Evolutionary conservation across 2,797 vertebrate species (phyloP).

Genomic region (Gallinago nigripennis): DNA sequence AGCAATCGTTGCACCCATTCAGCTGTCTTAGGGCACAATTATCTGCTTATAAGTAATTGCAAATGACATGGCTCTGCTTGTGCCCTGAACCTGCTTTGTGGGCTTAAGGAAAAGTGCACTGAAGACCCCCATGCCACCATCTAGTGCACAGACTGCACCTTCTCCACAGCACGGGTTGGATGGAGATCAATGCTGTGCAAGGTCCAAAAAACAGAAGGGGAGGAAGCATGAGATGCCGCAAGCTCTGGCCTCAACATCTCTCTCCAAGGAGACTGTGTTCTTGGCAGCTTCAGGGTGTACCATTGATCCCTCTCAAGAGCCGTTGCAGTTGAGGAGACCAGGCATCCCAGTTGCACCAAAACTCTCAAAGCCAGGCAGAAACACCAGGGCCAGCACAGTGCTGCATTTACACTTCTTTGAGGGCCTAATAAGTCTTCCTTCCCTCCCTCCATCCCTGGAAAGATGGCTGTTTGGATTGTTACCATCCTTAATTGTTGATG

Average conservation of each 20-base stretch:
- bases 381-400: background rate
- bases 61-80: background rate
- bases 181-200: background rate
- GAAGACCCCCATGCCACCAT: background rate
- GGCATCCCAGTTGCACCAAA: background rate
- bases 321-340: background rate
- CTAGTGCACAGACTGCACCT: background rate
- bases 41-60: background rate
- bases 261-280: background rate
- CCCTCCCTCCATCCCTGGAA: background rate
- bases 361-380: background rate
- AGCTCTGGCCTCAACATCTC: background rate
- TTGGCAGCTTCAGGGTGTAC: background rate
- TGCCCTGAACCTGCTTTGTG: rapidly evolving
- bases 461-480: constrained; percentile 16
- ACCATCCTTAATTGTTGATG: constrained; percentile 19
- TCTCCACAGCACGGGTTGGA: background rate
- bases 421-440: background rate
- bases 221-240: background rate
- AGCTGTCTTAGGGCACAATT: background rate
- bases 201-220: background rate
- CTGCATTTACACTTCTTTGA: constrained; percentile 9
- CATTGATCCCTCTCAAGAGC: background rate
- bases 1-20: background rate
- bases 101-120: background rate